These are phyloP conservation scores for Nettapus auritus DNA, from an alignment of 2,113 vertebrate species.

Conservation along the genomic window DNA sequence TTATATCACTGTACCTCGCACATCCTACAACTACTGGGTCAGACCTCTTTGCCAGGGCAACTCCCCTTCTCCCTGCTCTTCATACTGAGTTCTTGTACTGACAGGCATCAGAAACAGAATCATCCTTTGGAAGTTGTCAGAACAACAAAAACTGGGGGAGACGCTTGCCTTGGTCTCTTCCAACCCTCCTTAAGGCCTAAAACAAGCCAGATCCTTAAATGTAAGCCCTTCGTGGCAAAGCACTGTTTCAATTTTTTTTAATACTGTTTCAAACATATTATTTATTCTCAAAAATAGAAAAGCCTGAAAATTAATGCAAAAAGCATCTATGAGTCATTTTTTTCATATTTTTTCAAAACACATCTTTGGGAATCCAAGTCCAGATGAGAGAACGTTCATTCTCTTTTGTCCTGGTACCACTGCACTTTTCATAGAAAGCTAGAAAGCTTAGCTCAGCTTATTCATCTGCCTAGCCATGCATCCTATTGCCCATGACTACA, in stretches of 20 bases:
- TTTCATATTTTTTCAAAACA: not conserved
- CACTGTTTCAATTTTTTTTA: not conserved
- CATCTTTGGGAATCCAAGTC: not conserved
- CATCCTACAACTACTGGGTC: rapidly evolving
- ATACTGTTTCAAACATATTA: not conserved
- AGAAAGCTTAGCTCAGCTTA: constrained; percentile 29
- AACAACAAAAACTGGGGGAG: not conserved
- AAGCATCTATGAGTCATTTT: not conserved
- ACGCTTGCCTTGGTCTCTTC: not conserved
- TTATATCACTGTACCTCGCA: not conserved
- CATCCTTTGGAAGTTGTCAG: not conserved
- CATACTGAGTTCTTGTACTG: not conserved
- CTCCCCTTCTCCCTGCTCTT: not conserved
- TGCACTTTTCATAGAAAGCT: not conserved
- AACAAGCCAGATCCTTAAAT: not conserved
- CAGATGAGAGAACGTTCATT: not conserved
- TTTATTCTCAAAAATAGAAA: not conserved
- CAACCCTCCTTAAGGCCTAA: not conserved
- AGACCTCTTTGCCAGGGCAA: not conserved
- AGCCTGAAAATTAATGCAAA: not conserved
- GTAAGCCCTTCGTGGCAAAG: not conserved
- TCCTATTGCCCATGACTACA: not conserved
- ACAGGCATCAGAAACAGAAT: not conserved
- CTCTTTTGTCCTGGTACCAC: not conserved
- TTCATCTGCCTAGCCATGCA: not conserved